These are phyloP conservation scores for Bombus pascuorum DNA, from an alignment of 1,140 invertebrate genomes.

Conservation along the genomic window DNA sequence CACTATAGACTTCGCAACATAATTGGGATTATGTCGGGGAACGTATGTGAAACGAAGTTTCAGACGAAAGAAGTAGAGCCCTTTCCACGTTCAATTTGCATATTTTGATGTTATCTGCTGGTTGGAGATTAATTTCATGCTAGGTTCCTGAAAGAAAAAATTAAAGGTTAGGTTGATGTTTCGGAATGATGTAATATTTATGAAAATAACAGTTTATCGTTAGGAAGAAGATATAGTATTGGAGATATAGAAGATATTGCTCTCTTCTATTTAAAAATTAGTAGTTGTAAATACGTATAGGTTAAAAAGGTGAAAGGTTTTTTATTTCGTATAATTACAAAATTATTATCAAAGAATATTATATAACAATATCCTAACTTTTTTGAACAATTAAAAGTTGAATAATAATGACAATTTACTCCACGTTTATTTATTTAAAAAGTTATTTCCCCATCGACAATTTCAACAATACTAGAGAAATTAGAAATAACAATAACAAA, in stretches of 20 bases:
- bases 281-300: not conserved
- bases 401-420: not conserved
- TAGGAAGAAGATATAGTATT: no score
- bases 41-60: slow-evolving; percentile 55
- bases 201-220: no score
- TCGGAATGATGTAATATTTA: no score
- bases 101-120: slow-evolving; percentile 69
- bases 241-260: no score
- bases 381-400: not conserved
- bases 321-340: not conserved
- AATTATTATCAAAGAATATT: not conserved
- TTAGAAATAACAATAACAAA: not conserved
- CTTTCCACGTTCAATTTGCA: slow-evolving; percentile 64
- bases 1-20: slow-evolving; percentile 46
- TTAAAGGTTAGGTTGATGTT: not conserved
- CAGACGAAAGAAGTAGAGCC: not conserved
- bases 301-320: not conserved
- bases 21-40: slow-evolving; percentile 71
- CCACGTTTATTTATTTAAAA: not conserved
- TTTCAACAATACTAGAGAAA: not conserved
- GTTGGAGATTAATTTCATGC: not conserved
- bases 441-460: not conserved
- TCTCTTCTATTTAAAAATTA: no score
- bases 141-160: not conserved
- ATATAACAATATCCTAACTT: not conserved